These are phyloP conservation scores for Phalanger gymnotis DNA, from an alignment of 2,797 vertebrate species.

Conservation along the genomic window DNA sequence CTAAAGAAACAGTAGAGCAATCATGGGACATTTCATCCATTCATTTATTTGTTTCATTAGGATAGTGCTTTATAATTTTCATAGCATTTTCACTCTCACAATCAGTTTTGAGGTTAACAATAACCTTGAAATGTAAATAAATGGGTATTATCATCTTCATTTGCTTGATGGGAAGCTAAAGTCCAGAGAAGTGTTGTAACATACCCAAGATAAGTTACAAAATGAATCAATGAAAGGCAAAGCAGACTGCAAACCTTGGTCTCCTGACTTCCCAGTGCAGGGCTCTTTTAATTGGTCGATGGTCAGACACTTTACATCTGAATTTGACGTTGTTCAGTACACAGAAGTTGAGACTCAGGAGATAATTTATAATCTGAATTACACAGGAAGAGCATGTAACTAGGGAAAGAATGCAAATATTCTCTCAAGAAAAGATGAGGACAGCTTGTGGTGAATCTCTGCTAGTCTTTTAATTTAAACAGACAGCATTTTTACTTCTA, in stretches of 20 bases:
- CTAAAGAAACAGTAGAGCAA: background rate
- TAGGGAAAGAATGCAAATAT: background rate
- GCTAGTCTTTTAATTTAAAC: background rate
- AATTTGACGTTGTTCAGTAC: background rate
- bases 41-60: background rate
- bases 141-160: background rate
- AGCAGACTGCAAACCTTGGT: background rate
- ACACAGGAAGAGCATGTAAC: background rate
- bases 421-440: background rate
- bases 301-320: background rate
- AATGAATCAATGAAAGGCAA: background rate
- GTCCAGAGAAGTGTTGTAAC: background rate
- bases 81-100: background rate
- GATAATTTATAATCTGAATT: background rate
- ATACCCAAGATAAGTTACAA: too few relatives aligned
- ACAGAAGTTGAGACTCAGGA: background rate
- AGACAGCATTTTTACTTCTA: background rate
- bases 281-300: background rate
- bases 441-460: background rate
- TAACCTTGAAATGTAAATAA: background rate
- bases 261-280: background rate
- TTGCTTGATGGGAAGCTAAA: background rate
- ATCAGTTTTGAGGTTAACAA: background rate
- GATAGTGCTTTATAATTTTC: background rate
- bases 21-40: background rate